phyloP scores from a whole-genome alignment of 2,113 vertebrate genomes.

The Taxidea taxus region DNA sequence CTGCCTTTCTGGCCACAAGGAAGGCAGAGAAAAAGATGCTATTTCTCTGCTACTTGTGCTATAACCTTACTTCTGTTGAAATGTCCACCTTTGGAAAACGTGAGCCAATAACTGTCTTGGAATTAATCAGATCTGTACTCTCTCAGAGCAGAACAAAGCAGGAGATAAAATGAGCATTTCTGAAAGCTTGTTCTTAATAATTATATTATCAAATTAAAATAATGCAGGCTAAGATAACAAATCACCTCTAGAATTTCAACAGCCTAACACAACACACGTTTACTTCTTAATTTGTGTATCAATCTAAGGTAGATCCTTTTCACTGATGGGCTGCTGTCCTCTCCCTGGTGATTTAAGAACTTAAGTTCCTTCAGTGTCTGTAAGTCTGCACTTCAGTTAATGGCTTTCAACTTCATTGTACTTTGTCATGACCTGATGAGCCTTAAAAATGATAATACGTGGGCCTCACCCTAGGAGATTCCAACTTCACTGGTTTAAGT shows the following conservation, averaged over 20 bases:
- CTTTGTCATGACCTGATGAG: not conserved
- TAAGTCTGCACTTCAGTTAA: not conserved
- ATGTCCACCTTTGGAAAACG: not conserved
- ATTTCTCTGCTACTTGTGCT: not conserved
- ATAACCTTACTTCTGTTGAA: not conserved
- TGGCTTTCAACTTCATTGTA: not conserved
- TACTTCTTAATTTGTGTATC: not conserved
- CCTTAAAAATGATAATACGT: not conserved
- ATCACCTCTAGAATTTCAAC: not conserved
- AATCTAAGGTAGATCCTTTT: not conserved
- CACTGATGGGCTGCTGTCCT: not conserved
- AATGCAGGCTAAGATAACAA: not conserved
- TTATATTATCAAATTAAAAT: not conserved
- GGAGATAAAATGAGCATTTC: not conserved
- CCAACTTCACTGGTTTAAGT: not conserved
- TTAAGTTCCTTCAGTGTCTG: not conserved
- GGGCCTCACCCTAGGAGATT: not conserved
- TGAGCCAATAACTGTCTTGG: not conserved
- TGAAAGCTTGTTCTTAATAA: not conserved
- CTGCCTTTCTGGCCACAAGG: not conserved
- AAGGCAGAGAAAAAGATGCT: not conserved
- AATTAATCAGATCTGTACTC: not conserved
- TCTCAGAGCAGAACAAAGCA: not conserved
- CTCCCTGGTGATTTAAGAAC: not conserved
- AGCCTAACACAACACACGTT: not conserved